Evolutionary conservation across 2,888 invertebrate species (phyloP).

Genomic region (Phengaris alcon): DNA sequence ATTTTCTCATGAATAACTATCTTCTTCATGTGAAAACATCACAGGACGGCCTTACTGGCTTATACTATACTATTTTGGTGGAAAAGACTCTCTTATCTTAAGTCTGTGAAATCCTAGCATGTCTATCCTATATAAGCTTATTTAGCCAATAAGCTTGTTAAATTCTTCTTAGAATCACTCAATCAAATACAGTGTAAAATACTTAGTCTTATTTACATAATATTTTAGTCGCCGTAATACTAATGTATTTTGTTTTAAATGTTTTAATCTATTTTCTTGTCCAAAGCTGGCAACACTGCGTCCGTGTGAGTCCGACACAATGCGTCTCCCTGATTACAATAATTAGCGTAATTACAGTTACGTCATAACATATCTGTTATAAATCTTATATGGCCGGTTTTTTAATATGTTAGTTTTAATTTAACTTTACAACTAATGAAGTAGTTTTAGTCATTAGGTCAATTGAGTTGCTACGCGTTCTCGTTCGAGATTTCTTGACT

Average conservation of each 20-base stretch:
- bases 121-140: too few species aligned
- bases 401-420: slow-evolving; percentile 12
- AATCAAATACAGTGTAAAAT: background rate
- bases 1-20: too few species aligned
- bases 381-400: slow-evolving; percentile 18
- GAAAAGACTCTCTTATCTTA: too few species aligned
- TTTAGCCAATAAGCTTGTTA: too few species aligned
- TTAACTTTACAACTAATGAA: slow-evolving; percentile 16
- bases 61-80: too few species aligned
- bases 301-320: background rate
- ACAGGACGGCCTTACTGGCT: too few species aligned
- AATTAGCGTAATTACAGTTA: slow-evolving; percentile 22
- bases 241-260: too few species aligned
- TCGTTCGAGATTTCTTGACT: background rate
- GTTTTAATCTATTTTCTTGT: too few species aligned
- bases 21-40: too few species aligned
- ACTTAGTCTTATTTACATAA: background rate
- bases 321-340: slow-evolving; percentile 19
- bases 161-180: too few species aligned
- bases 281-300: background rate
- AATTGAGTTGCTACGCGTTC: slow-evolving; percentile 4
- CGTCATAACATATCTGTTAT: slow-evolving; percentile 22
- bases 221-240: too few species aligned
- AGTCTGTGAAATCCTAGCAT: too few species aligned
- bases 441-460: slow-evolving; percentile 13